Evolutionary conservation across 2,888 invertebrate species (phyloP), one percentile per base, ranked within the genome.

Genomic region (Melipona beecheii): DNA sequence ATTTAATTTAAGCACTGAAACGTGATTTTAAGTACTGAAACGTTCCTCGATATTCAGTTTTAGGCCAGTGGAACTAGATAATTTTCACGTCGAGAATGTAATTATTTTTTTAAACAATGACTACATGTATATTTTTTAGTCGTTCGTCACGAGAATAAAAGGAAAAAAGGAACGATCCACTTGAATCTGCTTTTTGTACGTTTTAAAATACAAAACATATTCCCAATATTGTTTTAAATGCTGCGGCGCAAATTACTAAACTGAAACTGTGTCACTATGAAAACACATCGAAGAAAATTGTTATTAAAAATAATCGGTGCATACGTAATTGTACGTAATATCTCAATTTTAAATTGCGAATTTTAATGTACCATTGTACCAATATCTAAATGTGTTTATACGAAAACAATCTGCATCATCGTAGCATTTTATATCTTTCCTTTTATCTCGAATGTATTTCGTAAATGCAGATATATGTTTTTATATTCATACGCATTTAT

Each of bases 41-140:
- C 75, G 76, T 83, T 85, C 81, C 81, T 72, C 50, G 65, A 81
- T 52, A 71, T 76, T 50, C 49, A 52, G 86, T 75, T 84, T 91
- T 89, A 87, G 89, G 89, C 86, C 91, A 90, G 89, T 90, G 86
- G 78, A 88, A 87, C 84, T 78, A 81, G 68, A 60, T 85, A 83
- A 81, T 74, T 78, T 80, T 87, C 65, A 72, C 74, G 71, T 81
- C 76, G 76, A 78, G 52, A 68, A 69, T 82, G 62, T 70, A 80
- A 86, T 86, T 83, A 80, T 71, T 86, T 66, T 58, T 52, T 81
- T 75, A 70, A 74, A 17, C 31, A 69, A 76, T 60, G 77, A 72
- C 66, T 65, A 75, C 78, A 81, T 75, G 72, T 62, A 58, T 72
- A 71, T 76, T 49, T 74, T 81, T 83, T 75, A 83, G 75, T 83